phyloP scores from a whole-genome alignment of 2,797 vertebrate genomes.

The Ctenosaura bakeri region DNA sequence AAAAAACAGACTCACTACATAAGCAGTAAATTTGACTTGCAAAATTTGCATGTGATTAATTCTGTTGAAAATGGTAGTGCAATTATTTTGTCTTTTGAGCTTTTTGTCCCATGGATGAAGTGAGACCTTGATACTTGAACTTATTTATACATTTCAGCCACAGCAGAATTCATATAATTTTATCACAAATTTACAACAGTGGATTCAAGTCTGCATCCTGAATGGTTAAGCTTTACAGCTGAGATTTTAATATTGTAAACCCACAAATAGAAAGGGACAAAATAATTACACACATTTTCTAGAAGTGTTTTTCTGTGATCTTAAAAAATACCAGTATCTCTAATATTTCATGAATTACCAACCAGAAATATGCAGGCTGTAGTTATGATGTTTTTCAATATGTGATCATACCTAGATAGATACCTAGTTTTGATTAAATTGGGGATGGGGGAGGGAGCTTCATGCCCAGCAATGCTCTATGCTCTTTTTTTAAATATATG shows the following conservation, averaged over 20 bases:
- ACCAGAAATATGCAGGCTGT: slow-evolving; percentile 66
- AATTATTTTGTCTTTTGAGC: slow-evolving; percentile 68
- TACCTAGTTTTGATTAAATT: slow-evolving; percentile 18
- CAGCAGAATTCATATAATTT: slow-evolving; percentile 52
- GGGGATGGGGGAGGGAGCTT: slow-evolving; percentile 59
- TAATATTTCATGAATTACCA: slow-evolving; percentile 67
- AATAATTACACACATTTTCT: slow-evolving; percentile 69
- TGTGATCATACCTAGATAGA: slow-evolving; percentile 15
- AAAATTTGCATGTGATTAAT: slow-evolving; percentile 68
- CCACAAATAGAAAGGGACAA: slow-evolving; percentile 64
- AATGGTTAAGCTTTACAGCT: slow-evolving; percentile 62
- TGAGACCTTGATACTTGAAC: slow-evolving; percentile 54
- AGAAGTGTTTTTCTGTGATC: slow-evolving; percentile 55
- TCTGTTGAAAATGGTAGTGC: slow-evolving; percentile 49
- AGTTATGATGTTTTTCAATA: slow-evolving; percentile 53
- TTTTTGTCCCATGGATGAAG: slow-evolving; percentile 48
- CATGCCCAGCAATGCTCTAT: slow-evolving; percentile 65
- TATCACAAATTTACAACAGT: slow-evolving; percentile 51
- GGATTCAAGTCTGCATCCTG: slow-evolving; percentile 47
- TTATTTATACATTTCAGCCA: slow-evolving; percentile 55
- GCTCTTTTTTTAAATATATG: slow-evolving; percentile 63
- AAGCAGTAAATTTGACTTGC: slow-evolving; percentile 70
- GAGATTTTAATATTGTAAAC: slow-evolving; percentile 55
- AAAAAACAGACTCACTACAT: slow-evolving; percentile 66
- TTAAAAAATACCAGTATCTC: slow-evolving; percentile 68